Base-by-base conservation (phyloP, 2,797 vertebrate species). In the Borostomias antarcticus region DNA sequence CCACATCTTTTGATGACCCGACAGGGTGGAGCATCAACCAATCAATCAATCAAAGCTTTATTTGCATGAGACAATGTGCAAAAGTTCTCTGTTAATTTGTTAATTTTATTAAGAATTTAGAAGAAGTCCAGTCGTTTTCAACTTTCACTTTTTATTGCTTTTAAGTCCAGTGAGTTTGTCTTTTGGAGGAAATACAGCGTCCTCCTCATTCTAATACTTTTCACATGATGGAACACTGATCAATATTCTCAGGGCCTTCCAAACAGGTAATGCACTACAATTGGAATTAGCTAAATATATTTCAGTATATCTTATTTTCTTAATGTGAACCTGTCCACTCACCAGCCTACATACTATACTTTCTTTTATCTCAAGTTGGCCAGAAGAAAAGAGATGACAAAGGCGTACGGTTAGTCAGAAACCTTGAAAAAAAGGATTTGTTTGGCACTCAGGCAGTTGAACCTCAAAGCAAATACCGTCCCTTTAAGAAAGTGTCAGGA, bases 101-200 rank as follows among this genome's bases (percentile, higher is more conserved):
- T n/a, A n/a, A n/a, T n/a, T n/a, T n/a, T n/a, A n/a, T n/a, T n/a
- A n/a, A n/a, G n/a, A n/a, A n/a, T n/a, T n/a, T n/a, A n/a, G n/a
- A n/a, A n/a, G n/a, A n/a, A n/a, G n/a, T n/a, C n/a, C n/a, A n/a
- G n/a, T n/a, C n/a, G n/a, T n/a, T n/a, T n/a, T n/a, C n/a, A n/a
- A n/a, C n/a, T n/a, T n/a, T n/a, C n/a, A n/a, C n/a, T 35, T 69
- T 69, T 73, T 69, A 74, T 74, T 74, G 72, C 72, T 69, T 64
- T 57, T 32, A 45, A 64, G 58, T 68, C 62, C 61, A 33, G 63
- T 35, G 59, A 68, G 51, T 54, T 63, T n/a, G 56, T 37, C 26
- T 30, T 26, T 56, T 26, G 13, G 40, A 50, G 30, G 50, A 40
- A 61, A 54, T 29, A 13, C 40, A 43, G 40, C 3, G 40, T 43